phyloP scores from a whole-genome alignment of 2,113 vertebrate genomes.

The Piprites chloris region DNA sequence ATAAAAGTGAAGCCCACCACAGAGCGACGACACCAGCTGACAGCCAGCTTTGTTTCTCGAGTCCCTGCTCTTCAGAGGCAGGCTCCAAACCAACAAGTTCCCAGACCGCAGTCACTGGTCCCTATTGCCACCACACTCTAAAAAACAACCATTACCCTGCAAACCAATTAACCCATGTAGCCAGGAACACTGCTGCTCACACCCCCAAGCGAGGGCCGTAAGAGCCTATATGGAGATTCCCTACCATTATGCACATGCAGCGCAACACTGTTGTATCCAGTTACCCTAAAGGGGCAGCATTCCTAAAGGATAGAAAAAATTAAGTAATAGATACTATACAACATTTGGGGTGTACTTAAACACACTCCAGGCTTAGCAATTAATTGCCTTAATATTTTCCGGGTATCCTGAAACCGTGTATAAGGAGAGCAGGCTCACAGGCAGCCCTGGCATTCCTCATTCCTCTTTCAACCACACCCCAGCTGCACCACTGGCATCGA shows the following conservation, averaged over 20 bases:
- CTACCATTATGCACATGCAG: rapidly evolving
- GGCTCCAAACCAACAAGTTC: background rate
- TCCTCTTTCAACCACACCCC: rapidly evolving
- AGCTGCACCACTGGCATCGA: background rate
- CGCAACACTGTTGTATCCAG: rapidly evolving
- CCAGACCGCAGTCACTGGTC: background rate
- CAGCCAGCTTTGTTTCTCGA: background rate
- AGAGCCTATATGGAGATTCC: too few relatives aligned
- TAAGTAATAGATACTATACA: background rate
- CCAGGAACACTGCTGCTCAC: rapidly evolving
- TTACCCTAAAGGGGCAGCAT: background rate
- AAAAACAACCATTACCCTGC: background rate
- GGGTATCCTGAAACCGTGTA: background rate
- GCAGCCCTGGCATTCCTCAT: background rate
- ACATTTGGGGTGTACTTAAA: background rate
- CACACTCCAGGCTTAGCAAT: background rate
- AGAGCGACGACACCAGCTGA: background rate
- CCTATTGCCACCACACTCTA: background rate
- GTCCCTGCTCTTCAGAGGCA: background rate
- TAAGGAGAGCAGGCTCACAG: background rate
- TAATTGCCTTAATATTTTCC: background rate
- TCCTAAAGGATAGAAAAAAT: background rate
- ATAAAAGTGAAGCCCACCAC: background rate
- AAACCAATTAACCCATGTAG: background rate
- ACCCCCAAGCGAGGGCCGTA: background rate